phyloP scores from a whole-genome alignment of 1,140 invertebrate species.

The Macrobrachium rosenbergii region DNA sequence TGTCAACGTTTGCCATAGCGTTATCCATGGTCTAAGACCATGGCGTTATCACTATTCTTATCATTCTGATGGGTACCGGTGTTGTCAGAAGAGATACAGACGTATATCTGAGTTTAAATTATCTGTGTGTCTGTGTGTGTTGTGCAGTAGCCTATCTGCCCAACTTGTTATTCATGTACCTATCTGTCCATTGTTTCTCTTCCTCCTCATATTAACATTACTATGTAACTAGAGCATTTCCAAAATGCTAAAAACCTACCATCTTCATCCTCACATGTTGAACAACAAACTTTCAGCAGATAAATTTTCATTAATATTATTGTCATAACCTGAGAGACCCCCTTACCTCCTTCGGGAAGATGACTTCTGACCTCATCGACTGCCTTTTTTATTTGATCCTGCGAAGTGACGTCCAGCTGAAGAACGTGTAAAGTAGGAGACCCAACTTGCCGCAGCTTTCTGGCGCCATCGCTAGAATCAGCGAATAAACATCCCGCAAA shows the following conservation, averaged over 20 bases:
- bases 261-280: neutral
- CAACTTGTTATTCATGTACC: neutral
- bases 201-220: neutral
- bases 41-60: too few species aligned
- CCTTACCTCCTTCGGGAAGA: conserved; percentile 37
- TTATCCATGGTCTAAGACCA: too few species aligned
- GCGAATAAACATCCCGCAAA: conserved; percentile 79
- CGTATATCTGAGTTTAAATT: neutral
- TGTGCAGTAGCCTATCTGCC: neutral
- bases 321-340: too few species aligned
- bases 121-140: neutral
- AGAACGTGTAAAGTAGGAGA: conserved; percentile 71
- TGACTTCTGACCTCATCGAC: conserved; percentile 38
- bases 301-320: conserved; percentile 27
- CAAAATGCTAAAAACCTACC: too few species aligned
- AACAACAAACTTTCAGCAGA: neutral
- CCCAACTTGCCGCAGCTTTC: conserved; percentile 67
- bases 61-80: neutral
- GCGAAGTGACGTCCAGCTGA: conserved; percentile 78
- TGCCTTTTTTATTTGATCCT: conserved; percentile 72
- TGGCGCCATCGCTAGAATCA: conserved; percentile 70
- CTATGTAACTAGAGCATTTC: neutral
- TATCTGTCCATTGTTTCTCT: neutral
- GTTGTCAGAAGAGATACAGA: neutral
- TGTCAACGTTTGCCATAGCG: too few species aligned